Conservation (phyloP, 2,797 vertebrate genomes). For the Karalla daura region DNA sequence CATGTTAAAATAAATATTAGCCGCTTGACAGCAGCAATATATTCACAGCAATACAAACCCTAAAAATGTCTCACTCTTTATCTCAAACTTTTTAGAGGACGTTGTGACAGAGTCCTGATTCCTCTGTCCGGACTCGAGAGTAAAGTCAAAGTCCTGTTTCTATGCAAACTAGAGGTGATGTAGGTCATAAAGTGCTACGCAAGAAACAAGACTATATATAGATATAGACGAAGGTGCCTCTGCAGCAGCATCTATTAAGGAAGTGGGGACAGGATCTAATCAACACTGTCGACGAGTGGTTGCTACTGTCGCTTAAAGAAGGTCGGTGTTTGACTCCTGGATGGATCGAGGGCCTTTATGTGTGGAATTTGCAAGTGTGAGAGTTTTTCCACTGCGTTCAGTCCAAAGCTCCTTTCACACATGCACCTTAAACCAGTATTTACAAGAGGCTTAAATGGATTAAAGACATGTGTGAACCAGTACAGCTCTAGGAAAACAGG, state of each 20-base stretch:
- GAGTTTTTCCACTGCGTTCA: no score
- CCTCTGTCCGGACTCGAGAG: background rate
- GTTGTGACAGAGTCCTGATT: background rate
- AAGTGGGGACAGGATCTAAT: slow-evolving; percentile 2
- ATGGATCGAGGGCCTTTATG: no score
- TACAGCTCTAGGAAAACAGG: no score
- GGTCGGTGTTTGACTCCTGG: no score
- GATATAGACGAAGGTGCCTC: background rate
- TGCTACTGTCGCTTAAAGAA: no score
- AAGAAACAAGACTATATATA: background rate
- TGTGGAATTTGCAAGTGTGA: no score
- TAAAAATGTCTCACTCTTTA: background rate
- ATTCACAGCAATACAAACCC: background rate
- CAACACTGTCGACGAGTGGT: no score
- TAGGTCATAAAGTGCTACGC: background rate
- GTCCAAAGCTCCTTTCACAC: no score
- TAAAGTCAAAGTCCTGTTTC: slow-evolving; percentile 18
- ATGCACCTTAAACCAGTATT: no score
- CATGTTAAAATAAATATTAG: slow-evolving; percentile 23
- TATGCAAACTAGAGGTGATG: background rate
- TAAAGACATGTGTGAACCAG: no score
- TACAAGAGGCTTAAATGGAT: no score
- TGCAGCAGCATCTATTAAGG: slow-evolving; percentile 6
- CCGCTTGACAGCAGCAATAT: background rate
- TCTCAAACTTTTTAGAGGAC: background rate